Base-by-base conservation (phyloP, 2,113 vertebrate species). In the Marcusenius ussheri region DNA sequence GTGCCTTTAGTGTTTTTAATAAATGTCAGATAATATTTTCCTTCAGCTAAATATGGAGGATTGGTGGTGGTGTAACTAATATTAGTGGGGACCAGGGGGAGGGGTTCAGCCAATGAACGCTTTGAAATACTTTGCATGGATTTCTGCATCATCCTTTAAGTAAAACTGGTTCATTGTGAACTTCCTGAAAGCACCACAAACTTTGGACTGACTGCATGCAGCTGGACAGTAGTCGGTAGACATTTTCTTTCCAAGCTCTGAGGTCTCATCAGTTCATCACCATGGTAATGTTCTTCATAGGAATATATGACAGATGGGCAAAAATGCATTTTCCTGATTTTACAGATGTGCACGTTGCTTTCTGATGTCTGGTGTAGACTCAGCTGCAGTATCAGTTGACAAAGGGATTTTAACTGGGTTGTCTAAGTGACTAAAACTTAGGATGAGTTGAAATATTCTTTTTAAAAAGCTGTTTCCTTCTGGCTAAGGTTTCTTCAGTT, bases 41-140 rank as follows among this genome's bases (percentile, higher is more conserved):
- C 93, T 93, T 94, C 91, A 89, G 94, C 95, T 95, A 95, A 95
- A 95, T 94, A 92, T 95, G 95, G 96, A 89, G 86, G 92, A 91
- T 89, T 88, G 89, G 91, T 77, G 91, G 89, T 90, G 84, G 89
- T 50, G 88, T 86, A 90, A 70, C 91, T 47, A 45, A 89, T 90
- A 47, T 80, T 90, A 91, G 83, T 87, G 90, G 24, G 84, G 74
- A 45, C 70, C 31, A 58, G 21, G 70, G 70, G 70, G 31, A 39
- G 31, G 70, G 27, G 15, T 17, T 77, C 31, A 80, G 35, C 74
- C 74, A 80, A 80, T 80, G 35, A 19, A 27, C 19, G 74, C 74
- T 80, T 35, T 80, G 74, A 80, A 42, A 80, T 17, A 19, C 74
- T 80, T 42, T 39, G 35, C 31, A 42, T 35, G 5, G 74, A 80